Base-by-base conservation (phyloP, 35 echinoderm and acorn worm species). In the Diadema setosum region DNA sequence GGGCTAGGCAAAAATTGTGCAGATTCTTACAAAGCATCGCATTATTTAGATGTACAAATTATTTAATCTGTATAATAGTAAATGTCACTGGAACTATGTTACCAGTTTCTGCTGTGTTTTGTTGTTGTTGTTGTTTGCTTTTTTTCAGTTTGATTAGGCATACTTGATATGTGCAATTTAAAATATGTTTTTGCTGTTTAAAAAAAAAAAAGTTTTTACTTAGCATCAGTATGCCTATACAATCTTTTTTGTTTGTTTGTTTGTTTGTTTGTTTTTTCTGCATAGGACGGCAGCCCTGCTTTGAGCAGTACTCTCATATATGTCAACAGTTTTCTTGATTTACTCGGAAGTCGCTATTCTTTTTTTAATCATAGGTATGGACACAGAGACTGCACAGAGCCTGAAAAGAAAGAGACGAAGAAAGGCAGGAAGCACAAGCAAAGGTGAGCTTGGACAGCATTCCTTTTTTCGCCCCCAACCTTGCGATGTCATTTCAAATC, bases 361-460 rank as follows among this genome's bases (percentile, higher is more conserved):
- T 55, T 33, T 67, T 33, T 67, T 29, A 41, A 14, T 1, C 39
- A 14, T 9, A 78, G 73, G 73, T 42, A 26, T 16, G 73, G 44
- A 34, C 73, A 78, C 73, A 78, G 44, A 41, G 34, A 78, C 25
- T 78, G 73, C 40, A 78, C 39, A 44, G 27, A 78, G 44, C 34
- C 44, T 16, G 73, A 78, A 41, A 78, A 78, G 39, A 78, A 78
- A 44, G 73, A 42, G 40, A 78, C 39, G 73, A 78, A 78, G 73
- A 39, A 78, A 4, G n/a, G n/a, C 9, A 78, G 44, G n/a, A 78
- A 78, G 37, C 8, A 26, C 35, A 78, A 78, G 37, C 35, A 78
- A 25, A 78, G 40, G 73, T 78, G 29, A 17, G 73, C 44, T 35
- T 78, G 17, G 9, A 11, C 48, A n/a, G n/a, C 48, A 52, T 11